Conservation (phyloP, 2,888 invertebrate species). For the Morpho achilles region DNA sequence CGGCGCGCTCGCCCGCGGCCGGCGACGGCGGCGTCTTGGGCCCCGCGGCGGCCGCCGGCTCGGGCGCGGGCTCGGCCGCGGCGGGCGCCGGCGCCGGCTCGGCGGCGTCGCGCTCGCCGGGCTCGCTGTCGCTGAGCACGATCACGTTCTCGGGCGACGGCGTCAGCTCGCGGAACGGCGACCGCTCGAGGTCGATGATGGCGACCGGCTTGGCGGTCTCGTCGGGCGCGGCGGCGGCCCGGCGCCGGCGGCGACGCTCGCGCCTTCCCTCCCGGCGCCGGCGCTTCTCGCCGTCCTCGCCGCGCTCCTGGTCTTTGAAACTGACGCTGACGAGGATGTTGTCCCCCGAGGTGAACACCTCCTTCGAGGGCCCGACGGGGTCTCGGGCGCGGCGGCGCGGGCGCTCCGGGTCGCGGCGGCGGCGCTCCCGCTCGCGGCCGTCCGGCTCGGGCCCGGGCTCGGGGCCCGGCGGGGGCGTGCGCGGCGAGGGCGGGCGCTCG, state of each 20-base stretch:
- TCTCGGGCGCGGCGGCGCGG: constrained; percentile 35
- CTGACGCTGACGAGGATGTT: constrained; percentile 96
- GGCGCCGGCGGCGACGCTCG: constrained; percentile 36
- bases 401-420: constrained; percentile 34
- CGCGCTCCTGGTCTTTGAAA: constrained; percentile 84
- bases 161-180: constrained; percentile 90
- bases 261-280: constrained; percentile 38
- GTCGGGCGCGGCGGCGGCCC: constrained; percentile 33
- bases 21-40: constrained; percentile 31
- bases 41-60: constrained; percentile 43
- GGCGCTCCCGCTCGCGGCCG: constrained; percentile 30
- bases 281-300: constrained; percentile 48
- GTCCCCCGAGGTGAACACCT: constrained; percentile 95
- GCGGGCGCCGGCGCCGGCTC: constrained; percentile 55
- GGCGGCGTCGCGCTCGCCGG: constrained; percentile 64
- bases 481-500: constrained; percentile 77
- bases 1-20: constrained; percentile 10
- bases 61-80: constrained; percentile 30
- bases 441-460: constrained; percentile 50
- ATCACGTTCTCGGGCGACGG: constrained; percentile 90
- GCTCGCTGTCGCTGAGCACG: constrained; percentile 90
- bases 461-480: constrained; percentile 79
- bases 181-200: constrained; percentile 90
- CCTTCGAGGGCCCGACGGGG: constrained; percentile 84
- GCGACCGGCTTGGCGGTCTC: constrained; percentile 84